These are phyloP conservation scores for Pollenia labialis DNA, from an alignment of 2,888 invertebrate species.

Conservation along the genomic window DNA sequence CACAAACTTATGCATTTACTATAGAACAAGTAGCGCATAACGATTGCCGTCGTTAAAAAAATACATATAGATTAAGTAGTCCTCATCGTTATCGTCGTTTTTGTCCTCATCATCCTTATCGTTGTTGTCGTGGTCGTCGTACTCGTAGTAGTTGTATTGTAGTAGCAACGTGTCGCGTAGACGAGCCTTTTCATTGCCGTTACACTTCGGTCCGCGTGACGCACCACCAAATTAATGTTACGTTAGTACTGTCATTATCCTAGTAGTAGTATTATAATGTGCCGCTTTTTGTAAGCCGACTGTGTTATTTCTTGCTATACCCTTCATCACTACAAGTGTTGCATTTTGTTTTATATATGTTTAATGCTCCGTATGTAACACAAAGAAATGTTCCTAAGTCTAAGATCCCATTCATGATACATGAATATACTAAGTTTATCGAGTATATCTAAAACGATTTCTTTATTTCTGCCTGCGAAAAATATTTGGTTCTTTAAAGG, in stretches of 20 bases:
- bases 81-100: constrained; percentile 33
- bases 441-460: too few species aligned
- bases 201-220: constrained; percentile 68
- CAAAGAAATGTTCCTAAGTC: too few species aligned
- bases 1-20: constrained; percentile 49
- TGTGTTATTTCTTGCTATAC: constrained; percentile 2
- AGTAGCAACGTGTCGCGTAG: constrained; percentile 72
- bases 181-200: constrained; percentile 71
- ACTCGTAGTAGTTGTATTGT: constrained; percentile 64
- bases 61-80: constrained; percentile 30
- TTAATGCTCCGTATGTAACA: too few species aligned
- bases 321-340: too few species aligned
- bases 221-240: constrained; percentile 62
- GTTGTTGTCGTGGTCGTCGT: constrained; percentile 28
- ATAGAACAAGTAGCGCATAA: constrained; percentile 70
- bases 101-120: constrained; percentile 41
- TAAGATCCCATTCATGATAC: too few species aligned
- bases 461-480: too few species aligned
- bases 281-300: constrained; percentile 66
- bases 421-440: too few species aligned
- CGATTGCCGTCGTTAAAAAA: constrained; percentile 65
- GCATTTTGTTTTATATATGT: too few species aligned
- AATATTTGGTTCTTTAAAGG: too few species aligned
- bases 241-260: constrained; percentile 33
- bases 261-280: constrained; percentile 60